These are phyloP conservation scores for Muscicapa adusta DNA, from an alignment of 2,113 vertebrate genomes.

Conservation along the genomic window DNA sequence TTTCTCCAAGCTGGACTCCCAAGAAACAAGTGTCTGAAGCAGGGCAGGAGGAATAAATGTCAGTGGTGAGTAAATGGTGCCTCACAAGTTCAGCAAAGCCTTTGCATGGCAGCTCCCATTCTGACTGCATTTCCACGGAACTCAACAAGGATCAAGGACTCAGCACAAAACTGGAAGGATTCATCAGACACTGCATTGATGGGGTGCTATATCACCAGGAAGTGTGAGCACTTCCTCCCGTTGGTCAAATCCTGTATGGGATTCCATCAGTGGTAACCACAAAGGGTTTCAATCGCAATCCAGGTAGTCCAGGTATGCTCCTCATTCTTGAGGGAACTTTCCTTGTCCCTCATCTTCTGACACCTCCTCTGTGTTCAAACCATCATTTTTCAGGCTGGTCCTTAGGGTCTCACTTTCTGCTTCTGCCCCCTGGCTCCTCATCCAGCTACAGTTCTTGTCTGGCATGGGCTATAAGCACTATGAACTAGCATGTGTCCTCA, in stretches of 20 bases:
- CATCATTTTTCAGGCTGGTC: neutral
- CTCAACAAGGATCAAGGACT: neutral
- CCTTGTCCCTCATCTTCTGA: neutral
- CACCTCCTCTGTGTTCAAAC: neutral
- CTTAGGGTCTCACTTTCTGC: neutral
- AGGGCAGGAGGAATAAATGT: neutral
- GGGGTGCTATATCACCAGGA: neutral
- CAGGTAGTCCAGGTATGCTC: neutral
- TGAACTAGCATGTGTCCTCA: neutral
- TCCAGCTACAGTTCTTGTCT: neutral
- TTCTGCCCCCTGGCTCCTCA: neutral
- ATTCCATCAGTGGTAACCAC: neutral
- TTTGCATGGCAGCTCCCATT: neutral
- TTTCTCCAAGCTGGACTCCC: neutral
- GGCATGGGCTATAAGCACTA: fast-evolving
- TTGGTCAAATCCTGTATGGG: neutral
- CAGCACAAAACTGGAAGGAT: neutral
- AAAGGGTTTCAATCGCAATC: neutral
- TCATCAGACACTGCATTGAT: neutral
- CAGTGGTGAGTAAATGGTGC: neutral
- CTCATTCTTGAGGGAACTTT: neutral
- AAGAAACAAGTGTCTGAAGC: neutral
- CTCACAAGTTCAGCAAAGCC: neutral
- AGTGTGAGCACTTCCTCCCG: neutral
- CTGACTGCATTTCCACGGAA: neutral